Evolutionary conservation across 2,888 invertebrate genomes (phyloP).

Genomic region (Sceliomorpha sp.): DNA sequence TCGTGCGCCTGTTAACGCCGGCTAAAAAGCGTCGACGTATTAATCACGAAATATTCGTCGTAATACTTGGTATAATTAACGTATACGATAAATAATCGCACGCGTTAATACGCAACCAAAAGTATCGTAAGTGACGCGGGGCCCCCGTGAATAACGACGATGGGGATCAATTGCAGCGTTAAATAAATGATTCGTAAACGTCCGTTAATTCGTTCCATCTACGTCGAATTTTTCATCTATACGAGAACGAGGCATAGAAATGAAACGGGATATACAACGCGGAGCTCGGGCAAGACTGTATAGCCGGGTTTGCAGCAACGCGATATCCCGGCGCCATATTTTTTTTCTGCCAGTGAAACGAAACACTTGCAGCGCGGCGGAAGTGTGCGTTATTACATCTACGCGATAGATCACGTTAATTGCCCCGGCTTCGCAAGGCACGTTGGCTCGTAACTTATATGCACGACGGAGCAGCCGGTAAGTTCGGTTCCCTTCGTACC

Average conservation of each 20-base stretch:
- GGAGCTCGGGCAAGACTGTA: slow-evolving; percentile 21
- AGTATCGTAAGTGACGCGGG: no score
- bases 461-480: slow-evolving; percentile 53
- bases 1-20: no score
- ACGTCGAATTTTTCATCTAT: slow-evolving; percentile 10
- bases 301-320: no score
- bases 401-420: slow-evolving; percentile 77
- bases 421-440: slow-evolving; percentile 69
- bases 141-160: no score
- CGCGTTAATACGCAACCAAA: no score
- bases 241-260: no score
- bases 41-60: no score
- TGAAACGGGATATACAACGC: slow-evolving; percentile 11
- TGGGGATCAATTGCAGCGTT: not conserved
- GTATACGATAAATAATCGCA: no score
- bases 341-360: slow-evolving; percentile 62
- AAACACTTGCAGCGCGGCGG: slow-evolving; percentile 66
- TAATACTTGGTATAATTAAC: no score
- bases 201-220: slow-evolving; percentile 35
- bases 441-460: slow-evolving; percentile 73
- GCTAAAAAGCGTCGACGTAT: no score
- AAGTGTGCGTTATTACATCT: slow-evolving; percentile 74
- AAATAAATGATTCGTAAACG: slow-evolving; percentile 31
- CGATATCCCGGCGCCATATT: slow-evolving; percentile 60
- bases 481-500: slow-evolving; percentile 53